Evolutionary conservation across 2,888 invertebrate genomes (phyloP), one percentile per base, ranked within the genome.

Genomic region (Agonum fuliginosum): DNA sequence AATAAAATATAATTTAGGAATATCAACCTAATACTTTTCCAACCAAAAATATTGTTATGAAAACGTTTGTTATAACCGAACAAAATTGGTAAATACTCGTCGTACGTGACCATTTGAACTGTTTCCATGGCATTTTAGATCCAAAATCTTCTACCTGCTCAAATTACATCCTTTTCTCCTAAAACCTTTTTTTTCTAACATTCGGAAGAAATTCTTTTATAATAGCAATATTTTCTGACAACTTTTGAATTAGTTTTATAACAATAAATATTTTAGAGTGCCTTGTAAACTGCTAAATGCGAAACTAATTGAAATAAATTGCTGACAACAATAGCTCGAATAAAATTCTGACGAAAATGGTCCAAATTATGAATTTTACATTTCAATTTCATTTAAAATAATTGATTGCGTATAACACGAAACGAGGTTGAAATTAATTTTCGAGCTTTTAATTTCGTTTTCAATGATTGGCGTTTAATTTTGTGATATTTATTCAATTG

Each of bases 281-380:
- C 34, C 4, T 2, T 14, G 46, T 46, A 46, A 34, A 46, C 10
- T 34, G n/a, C 3, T 37, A 8, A 58, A 58, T 34, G 62, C 17
- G 34, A 62, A 62, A 62, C 14, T 62, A 62, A 62, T 62, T 62
- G 62, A 62, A 62, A 34, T 30, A 30, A 30, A 62, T 34, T 62
- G 30, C 12, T 34, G 19, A 19, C 34, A 62, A 30, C 34, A 62
- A 62, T 10, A 14, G 0, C 17, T 10, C 1, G 30, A 12, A 6
- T 6, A 62, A 62, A 54, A 48, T 17, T 19, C 19, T 2, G 30
- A 12, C 17, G 10, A 62, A 62, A 54, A 48, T 17, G 48, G 20
- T 20, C 17, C 19, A 48, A 1, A 37, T 37, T 37, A 37, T 3
- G 2, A 3, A 6, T 37, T 37, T 37, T 5, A 1, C 8, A 48